These are phyloP conservation scores for Microctenopoma lineatum DNA, from an alignment of 2,797 vertebrate genomes.

Conservation along the genomic window DNA sequence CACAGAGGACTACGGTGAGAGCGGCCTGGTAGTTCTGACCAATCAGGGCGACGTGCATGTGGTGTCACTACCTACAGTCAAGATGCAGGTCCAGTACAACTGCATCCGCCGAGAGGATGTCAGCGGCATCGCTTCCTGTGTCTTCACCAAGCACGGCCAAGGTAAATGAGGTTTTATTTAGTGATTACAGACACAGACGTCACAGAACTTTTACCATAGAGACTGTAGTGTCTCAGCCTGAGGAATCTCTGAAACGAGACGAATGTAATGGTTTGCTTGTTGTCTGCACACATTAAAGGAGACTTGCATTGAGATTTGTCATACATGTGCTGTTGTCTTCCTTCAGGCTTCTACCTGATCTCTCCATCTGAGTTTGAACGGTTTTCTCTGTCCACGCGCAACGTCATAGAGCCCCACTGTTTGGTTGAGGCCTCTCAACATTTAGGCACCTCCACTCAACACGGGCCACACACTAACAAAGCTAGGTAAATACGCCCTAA, in stretches of 20 bases:
- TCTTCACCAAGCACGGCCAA: conserved; percentile 94
- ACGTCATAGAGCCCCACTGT: conserved; percentile 91
- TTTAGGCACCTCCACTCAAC: conserved; percentile 64
- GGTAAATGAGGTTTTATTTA: conserved; percentile 48
- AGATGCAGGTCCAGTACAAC: conserved; percentile 93
- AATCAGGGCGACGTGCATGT: conserved; percentile 96
- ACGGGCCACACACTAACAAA: conserved; percentile 68
- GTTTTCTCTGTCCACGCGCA: conserved; percentile 94
- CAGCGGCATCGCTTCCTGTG: conserved; percentile 96
- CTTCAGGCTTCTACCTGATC: conserved; percentile 95
- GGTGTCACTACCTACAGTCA: conserved; percentile 91
- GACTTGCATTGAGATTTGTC: no score
- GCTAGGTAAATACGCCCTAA: conserved; percentile 73
- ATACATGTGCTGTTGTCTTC: background rate
- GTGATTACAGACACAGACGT: no score
- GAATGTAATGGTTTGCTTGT: no score
- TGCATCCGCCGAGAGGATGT: conserved; percentile 97
- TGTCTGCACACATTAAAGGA: no score
- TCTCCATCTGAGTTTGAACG: conserved; percentile 98
- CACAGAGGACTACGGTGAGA: conserved; percentile 91
- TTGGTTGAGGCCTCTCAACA: conserved; percentile 82
- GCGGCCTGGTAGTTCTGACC: conserved; percentile 91
- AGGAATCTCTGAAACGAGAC: no score
- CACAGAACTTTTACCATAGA: no score
- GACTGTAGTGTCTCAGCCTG: no score